These are phyloP conservation scores for Oxytorus armatus DNA, from an alignment of 2,888 invertebrate species.

Conservation along the genomic window DNA sequence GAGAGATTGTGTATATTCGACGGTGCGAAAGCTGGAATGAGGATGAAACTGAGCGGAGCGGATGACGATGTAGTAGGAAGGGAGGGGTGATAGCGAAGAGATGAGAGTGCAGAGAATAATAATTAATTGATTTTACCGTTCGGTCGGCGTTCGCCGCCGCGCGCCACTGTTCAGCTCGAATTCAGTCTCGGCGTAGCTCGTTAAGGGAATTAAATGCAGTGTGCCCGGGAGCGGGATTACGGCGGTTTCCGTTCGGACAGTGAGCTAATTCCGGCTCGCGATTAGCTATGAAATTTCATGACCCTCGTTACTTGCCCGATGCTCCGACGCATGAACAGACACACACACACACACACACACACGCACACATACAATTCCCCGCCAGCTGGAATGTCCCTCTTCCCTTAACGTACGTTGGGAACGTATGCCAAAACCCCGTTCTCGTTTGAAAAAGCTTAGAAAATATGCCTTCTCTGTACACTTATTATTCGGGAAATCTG, in stretches of 20 bases:
- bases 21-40: background rate
- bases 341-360: constrained; percentile 11
- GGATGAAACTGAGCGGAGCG: background rate
- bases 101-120: constrained; percentile 72
- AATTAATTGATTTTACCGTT: constrained; percentile 78
- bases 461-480: constrained; percentile 48
- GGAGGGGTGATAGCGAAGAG: constrained; percentile 16
- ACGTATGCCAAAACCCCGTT: constrained; percentile 4
- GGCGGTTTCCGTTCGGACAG: constrained; percentile 73
- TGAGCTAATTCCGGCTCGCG: constrained; percentile 74
- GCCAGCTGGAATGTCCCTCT: constrained; percentile 38
- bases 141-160: constrained; percentile 65
- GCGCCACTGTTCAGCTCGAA: constrained; percentile 58
- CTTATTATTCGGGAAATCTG: constrained; percentile 24
- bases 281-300: constrained; percentile 78
- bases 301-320: constrained; percentile 69
- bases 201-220: constrained; percentile 77
- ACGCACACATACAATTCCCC: background rate
- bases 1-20: constrained; percentile 2
- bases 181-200: constrained; percentile 71
- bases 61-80: background rate
- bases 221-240: constrained; percentile 74
- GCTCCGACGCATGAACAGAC: constrained; percentile 33
- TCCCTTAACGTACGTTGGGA: constrained; percentile 15
- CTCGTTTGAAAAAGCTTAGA: constrained; percentile 27